phyloP scores from a whole-genome alignment of 2,113 vertebrate species.

The Oostethus manadensis region DNA sequence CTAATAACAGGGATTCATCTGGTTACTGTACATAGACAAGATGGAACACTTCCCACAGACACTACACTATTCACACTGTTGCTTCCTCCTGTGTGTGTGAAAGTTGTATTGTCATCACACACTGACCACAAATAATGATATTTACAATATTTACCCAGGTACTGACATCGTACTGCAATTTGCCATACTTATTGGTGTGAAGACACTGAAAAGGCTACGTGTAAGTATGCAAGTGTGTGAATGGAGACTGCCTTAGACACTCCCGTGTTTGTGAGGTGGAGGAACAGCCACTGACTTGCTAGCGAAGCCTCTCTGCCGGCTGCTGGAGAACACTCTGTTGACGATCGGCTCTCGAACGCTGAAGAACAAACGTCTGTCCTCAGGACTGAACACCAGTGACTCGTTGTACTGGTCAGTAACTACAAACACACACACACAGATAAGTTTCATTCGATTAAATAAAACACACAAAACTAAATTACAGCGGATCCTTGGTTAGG shows the following conservation, averaged over 20 bases:
- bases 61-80: too few relatives aligned
- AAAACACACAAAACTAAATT: too few relatives aligned
- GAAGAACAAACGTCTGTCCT: conserved; percentile 87
- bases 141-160: too few relatives aligned
- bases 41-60: not conserved
- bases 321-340: conserved; percentile 92
- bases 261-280: not conserved
- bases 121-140: not conserved
- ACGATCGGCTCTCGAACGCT: conserved; percentile 93
- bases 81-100: too few relatives aligned
- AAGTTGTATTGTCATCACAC: too few relatives aligned
- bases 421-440: conserved; percentile 11
- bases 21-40: too few relatives aligned
- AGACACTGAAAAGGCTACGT: too few relatives aligned
- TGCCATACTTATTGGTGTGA: too few relatives aligned
- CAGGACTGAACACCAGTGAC: conserved; percentile 86
- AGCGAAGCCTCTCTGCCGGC: conserved; percentile 86
- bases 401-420: conserved; percentile 90
- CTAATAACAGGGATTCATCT: too few relatives aligned
- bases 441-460: not conserved
- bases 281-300: conserved; percentile 76
- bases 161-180: too few relatives aligned
- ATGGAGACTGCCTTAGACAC: not conserved
- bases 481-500: too few relatives aligned
- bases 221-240: too few relatives aligned